Base-by-base conservation (phyloP, 1,140 invertebrate species). In the Radopholus similis region DNA sequence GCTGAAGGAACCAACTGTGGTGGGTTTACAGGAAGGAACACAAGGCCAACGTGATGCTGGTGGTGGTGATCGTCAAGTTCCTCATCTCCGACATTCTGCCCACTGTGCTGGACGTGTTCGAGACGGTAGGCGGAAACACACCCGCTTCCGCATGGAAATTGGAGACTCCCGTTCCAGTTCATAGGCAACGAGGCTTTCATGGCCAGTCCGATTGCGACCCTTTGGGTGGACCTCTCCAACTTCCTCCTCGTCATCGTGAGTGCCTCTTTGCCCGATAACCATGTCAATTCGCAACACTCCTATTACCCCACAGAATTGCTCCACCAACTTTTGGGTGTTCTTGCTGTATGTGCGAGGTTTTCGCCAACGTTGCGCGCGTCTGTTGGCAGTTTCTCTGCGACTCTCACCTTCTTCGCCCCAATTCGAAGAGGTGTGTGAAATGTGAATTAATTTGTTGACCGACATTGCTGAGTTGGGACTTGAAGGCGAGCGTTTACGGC, bases 261-360 rank as follows among this genome's bases (percentile, higher is more conserved):
- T 62, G 6, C 23, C 30, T 51, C 9, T 5, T n/a, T 53, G 15
- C 28, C 13, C 13, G 30, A 8, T 11, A 2, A 8, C 2, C 6
- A 9, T n/a, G n/a, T n/a, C n/a, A n/a, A n/a, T 47, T 38, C 32
- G 4, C 28, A 18, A 34, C 18, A 9, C 23, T 35, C 30, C 13
- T 4, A 26, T 0, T 57, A 9, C 34, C n/a, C 23, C 11, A 34
- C 23, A 78, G 38, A 80, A 80, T 60, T 81, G 78, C 54, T 72
- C 76, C 28, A 79, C 78, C 4, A 80, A 80, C 56, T 80, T 80
- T 49, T 80, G 77, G 77, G 74, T 80, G 26, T 80, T 81, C 53
- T 55, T 80, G n/a, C 64, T 81, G 9, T 80, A 70, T 64, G 79
- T 78, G 13, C 75, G 75, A 49, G 47, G 79, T 18, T 80, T 80